Conservation (phyloP, 2,888 invertebrate genomes). For the Bruchidius siliquastri region DNA sequence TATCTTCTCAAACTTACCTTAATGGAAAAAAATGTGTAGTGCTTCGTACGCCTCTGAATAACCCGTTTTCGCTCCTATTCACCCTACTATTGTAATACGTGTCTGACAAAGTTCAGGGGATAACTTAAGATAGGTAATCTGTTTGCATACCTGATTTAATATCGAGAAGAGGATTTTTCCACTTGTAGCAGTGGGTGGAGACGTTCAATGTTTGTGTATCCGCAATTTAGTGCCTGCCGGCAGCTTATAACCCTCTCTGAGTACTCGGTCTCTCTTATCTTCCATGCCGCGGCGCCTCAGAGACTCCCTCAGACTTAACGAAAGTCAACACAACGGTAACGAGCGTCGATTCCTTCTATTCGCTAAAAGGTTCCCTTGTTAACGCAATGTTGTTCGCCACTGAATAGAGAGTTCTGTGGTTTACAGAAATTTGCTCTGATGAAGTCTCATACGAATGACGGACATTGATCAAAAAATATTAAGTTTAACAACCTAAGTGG, state of each 20-base stretch:
- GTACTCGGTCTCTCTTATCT: slow-evolving; percentile 16
- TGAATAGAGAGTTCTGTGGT: not conserved
- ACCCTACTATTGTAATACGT: slow-evolving; percentile 13
- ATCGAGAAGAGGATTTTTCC: slow-evolving; percentile 30
- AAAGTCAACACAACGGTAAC: slow-evolving; percentile 14
- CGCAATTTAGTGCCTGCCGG: slow-evolving; percentile 19
- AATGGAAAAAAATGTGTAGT: not conserved
- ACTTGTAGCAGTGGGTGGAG: slow-evolving; percentile 7
- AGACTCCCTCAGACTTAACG: slow-evolving; percentile 16
- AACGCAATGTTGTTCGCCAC: not conserved
- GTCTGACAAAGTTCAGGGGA: slow-evolving; percentile 21
- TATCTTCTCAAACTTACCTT: no score
- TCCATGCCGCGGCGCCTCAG: not conserved
- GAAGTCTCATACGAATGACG: no score
- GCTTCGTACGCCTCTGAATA: not conserved
- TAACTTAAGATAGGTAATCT: slow-evolving; percentile 30
- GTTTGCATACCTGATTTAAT: slow-evolving; percentile 36
- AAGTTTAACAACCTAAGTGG: no score
- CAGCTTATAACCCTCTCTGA: slow-evolving; percentile 25
- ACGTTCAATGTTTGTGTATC: slow-evolving; percentile 27
- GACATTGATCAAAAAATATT: no score
- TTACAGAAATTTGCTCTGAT: no score
- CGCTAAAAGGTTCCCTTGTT: not conserved
- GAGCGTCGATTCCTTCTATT: not conserved
- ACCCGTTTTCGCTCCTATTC: not conserved